A percentile compares a stretch with the other conserved stretches of the same genome.
Evolutionary conservation across 2,113 vertebrate genomes (phyloP).

Genomic region (Varanus salvator): DNA sequence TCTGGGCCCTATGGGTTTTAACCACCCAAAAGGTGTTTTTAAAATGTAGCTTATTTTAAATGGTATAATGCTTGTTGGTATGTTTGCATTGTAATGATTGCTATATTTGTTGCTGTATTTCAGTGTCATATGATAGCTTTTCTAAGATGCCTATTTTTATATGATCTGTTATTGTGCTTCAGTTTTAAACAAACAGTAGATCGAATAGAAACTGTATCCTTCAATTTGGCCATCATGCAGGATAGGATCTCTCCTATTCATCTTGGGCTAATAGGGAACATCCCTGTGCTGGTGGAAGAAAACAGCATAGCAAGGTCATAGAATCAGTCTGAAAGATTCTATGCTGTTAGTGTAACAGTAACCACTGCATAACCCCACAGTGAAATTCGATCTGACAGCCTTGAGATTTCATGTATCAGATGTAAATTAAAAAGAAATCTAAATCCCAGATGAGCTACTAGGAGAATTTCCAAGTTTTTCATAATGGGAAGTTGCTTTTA

Average conservation of each 20-base stretch:
- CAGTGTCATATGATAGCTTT: too few species aligned
- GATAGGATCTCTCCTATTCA: neutral
- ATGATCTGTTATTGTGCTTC: too few species aligned
- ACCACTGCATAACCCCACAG: neutral
- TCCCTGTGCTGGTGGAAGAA: neutral
- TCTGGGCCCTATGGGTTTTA: too few species aligned
- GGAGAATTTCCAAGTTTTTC: conserved; percentile 35
- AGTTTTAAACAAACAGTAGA: neutral
- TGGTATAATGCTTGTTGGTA: too few species aligned
- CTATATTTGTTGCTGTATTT: too few species aligned
- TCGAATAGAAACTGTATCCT: neutral
- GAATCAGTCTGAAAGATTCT: conserved; percentile 1
- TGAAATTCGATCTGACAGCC: conserved; percentile 26
- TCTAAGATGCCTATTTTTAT: too few species aligned
- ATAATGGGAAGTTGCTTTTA: conserved; percentile 29
- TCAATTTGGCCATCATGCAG: neutral
- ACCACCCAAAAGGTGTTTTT: too few species aligned
- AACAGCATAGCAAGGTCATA: neutral
- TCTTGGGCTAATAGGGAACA: neutral
- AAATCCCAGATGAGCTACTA: conserved; percentile 42
- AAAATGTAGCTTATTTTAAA: too few species aligned
- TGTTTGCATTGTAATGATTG: too few species aligned
- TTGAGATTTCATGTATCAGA: neutral
- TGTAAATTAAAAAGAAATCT: conserved; percentile 32
- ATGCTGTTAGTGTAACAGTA: conserved; percentile 8